Conservation (phyloP, 2,797 vertebrate genomes). For the Gephyroberyx darwinii region DNA sequence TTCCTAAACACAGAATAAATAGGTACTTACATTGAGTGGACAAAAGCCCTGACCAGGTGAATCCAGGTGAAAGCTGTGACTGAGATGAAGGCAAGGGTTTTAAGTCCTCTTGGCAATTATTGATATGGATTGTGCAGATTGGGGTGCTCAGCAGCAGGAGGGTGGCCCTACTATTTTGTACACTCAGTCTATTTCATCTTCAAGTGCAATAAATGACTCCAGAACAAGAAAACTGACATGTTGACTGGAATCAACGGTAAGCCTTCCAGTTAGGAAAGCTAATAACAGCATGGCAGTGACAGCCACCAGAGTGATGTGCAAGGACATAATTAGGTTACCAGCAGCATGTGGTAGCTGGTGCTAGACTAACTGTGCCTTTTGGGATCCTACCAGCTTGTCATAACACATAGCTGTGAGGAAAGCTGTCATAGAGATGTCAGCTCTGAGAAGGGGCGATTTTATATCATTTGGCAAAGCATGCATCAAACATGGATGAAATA, state of each 20-base stretch:
- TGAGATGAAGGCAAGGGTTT: too few species aligned
- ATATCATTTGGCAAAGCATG: constrained; percentile 34
- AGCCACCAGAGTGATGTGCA: constrained; percentile 70
- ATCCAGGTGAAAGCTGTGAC: too few species aligned
- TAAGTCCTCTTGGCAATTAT: too few species aligned
- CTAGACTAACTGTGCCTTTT: constrained; percentile 62
- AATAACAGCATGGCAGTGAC: constrained; percentile 71
- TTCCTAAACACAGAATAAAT: neutral
- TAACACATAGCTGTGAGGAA: constrained; percentile 47
- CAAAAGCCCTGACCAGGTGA: too few species aligned
- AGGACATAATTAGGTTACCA: constrained; percentile 77
- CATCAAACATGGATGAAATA: constrained; percentile 14
- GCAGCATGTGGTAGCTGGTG: constrained; percentile 69
- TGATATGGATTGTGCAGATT: too few species aligned
- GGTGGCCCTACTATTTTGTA: too few species aligned
- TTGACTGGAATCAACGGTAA: constrained; percentile 55
- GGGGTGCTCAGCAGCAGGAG: too few species aligned
- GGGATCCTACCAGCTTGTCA: constrained; percentile 59
- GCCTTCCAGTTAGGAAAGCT: constrained; percentile 59
- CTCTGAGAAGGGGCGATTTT: constrained; percentile 26
- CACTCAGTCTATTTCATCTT: neutral
- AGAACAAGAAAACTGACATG: constrained; percentile 50
- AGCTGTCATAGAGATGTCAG: constrained; percentile 62
- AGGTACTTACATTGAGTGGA: constrained; percentile 22
- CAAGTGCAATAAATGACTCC: constrained; percentile 44